Evolutionary conservation across 2,113 vertebrate genomes (phyloP).

Genomic region (Saccopteryx leptura): DNA sequence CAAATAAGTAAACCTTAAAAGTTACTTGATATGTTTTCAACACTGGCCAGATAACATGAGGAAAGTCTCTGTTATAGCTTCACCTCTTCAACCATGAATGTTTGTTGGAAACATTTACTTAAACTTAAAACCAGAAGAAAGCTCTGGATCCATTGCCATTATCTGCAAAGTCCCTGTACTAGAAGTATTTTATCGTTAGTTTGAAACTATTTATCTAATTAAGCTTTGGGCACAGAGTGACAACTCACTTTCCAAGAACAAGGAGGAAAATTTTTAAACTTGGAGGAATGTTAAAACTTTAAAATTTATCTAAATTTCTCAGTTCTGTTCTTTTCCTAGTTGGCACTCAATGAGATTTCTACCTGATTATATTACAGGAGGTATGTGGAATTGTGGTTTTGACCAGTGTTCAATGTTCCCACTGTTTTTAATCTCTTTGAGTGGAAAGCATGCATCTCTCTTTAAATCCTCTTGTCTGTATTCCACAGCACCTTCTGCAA

Average conservation of each 20-base stretch:
- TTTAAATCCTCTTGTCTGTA: not conserved
- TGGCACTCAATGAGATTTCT: slow-evolving; percentile 41
- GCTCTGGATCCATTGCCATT: slow-evolving; percentile 58
- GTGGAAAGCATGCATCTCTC: not conserved
- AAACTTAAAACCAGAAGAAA: slow-evolving; percentile 79
- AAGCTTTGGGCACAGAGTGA: slow-evolving; percentile 54
- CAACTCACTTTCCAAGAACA: slow-evolving; percentile 74
- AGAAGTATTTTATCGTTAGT: slow-evolving; percentile 62
- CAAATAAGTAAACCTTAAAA: slow-evolving; percentile 70
- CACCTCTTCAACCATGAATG: slow-evolving; percentile 23
- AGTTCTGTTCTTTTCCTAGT: slow-evolving; percentile 51
- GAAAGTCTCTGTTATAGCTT: slow-evolving; percentile 58
- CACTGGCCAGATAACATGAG: slow-evolving; percentile 1
- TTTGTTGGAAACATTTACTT: slow-evolving; percentile 75
- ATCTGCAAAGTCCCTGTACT: slow-evolving; percentile 62
- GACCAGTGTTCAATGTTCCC: not conserved
- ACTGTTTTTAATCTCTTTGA: not conserved
- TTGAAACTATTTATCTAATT: slow-evolving; percentile 73
- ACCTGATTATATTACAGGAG: not conserved
- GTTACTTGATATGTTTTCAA: slow-evolving; percentile 73
- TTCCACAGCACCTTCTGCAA: not conserved
- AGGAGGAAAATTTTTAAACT: not conserved
- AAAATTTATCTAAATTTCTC: slow-evolving; percentile 59
- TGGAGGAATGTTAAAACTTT: slow-evolving; percentile 62
- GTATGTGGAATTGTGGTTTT: not conserved